Percentiles rank a stretch among this genome's conserved stretches.
Conservation (phyloP, 2,113 vertebrate species). For the Corythaeola cristata region DNA sequence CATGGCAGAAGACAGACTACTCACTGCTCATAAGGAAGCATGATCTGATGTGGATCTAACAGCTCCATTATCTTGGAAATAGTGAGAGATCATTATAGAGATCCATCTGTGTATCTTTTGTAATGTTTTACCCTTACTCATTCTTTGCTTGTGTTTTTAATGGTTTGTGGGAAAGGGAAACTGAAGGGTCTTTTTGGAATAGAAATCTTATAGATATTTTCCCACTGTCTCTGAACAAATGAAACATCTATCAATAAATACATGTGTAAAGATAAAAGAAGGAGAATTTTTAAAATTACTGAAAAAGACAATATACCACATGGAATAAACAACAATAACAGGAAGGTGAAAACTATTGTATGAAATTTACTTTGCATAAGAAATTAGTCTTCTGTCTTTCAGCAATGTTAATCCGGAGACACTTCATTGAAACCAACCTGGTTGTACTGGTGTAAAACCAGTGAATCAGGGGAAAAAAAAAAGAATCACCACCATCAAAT, state of each 20-base stretch:
- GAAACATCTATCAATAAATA: not conserved
- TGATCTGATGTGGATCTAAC: not conserved
- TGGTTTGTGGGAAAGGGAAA: not conserved
- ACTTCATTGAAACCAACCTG: not conserved
- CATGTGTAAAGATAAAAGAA: not conserved
- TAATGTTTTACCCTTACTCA: not conserved
- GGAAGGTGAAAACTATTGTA: not conserved
- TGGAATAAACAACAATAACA: not conserved
- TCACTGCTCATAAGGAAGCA: not conserved
- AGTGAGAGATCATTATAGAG: not conserved
- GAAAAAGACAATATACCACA: not conserved
- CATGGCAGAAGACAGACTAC: not conserved
- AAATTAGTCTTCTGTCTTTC: not conserved
- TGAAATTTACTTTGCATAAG: not conserved
- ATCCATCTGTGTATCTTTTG: not conserved
- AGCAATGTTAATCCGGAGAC: not conserved
- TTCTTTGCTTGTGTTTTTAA: not conserved
- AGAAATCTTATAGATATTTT: not conserved
- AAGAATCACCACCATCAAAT: not conserved
- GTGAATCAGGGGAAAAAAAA: not conserved
- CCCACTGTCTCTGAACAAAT: not conserved
- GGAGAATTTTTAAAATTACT: not conserved
- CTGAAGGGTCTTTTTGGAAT: not conserved
- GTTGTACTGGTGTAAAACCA: not conserved
- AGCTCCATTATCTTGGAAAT: not conserved